A percentile compares a stretch with the other conserved stretches of the same genome.
phyloP scores from a whole-genome alignment of 2,797 vertebrate genomes.

The Sphaeramia orbicularis region DNA sequence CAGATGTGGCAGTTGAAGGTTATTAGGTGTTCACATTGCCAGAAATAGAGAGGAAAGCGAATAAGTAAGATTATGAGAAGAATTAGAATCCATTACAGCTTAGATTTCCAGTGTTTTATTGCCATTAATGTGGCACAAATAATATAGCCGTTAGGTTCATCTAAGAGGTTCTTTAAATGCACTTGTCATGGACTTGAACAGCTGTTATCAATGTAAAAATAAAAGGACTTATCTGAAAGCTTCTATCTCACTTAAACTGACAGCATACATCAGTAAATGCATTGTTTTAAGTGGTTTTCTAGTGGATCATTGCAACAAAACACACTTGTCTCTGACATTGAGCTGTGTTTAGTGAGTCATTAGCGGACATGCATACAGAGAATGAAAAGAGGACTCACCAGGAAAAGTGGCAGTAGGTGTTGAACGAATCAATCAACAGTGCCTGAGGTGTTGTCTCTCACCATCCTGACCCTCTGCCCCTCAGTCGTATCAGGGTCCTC shows the following conservation, averaged over 20 bases:
- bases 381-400: constrained; percentile 43
- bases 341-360: background rate
- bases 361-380: background rate
- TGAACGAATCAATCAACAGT: constrained; percentile 3
- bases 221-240: background rate
- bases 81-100: background rate
- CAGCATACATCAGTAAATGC: background rate
- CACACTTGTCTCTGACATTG: background rate
- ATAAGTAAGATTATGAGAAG: too few species aligned
- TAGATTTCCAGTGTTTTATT: background rate
- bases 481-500: background rate
- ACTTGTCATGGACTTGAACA: too few species aligned
- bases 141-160: too few species aligned
- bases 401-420: background rate
- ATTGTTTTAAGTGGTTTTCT: background rate
- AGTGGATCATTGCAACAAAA: constrained; percentile 7
- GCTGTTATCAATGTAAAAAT: too few species aligned
- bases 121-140: background rate
- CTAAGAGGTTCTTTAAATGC: too few species aligned
- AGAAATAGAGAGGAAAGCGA: background rate
- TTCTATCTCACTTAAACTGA: background rate
- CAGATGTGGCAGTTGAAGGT: background rate
- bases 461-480: background rate
- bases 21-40: background rate
- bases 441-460: constrained; percentile 1